These are phyloP conservation scores for Drosophila punjabiensis DNA, from an alignment of 1,140 invertebrate species.

Conservation along the genomic window DNA sequence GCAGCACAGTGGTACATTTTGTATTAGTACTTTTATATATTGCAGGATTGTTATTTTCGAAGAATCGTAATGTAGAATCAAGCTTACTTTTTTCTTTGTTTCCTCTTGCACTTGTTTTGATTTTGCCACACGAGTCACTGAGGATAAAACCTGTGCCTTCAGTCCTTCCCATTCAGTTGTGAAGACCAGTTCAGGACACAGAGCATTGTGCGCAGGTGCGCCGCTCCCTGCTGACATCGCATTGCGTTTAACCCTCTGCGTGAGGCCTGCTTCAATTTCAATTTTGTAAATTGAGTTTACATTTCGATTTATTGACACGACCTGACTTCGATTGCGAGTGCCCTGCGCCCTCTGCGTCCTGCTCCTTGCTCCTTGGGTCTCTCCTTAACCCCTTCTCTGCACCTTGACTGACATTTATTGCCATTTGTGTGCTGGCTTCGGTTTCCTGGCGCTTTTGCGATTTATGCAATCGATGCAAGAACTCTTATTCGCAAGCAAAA, in stretches of 20 bases:
- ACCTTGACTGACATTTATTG: slow-evolving; percentile 76
- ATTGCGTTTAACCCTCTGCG: slow-evolving; percentile 65
- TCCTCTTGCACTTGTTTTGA: slow-evolving; percentile 22
- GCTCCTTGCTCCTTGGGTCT: slow-evolving; percentile 9
- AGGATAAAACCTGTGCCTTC: slow-evolving; percentile 24
- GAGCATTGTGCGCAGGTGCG: slow-evolving; percentile 62
- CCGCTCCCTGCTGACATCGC: slow-evolving; percentile 42
- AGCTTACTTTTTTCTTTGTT: slow-evolving; percentile 34
- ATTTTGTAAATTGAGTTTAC: slow-evolving; percentile 82
- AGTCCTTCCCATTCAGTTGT: slow-evolving; percentile 3
- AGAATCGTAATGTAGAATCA: not conserved
- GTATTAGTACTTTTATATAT: not conserved
- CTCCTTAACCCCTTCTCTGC: slow-evolving; percentile 26
- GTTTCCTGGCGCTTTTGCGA: slow-evolving; percentile 72
- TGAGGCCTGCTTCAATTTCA: slow-evolving; percentile 68
- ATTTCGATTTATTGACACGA: slow-evolving; percentile 81
- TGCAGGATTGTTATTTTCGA: not conserved
- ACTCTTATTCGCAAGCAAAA: slow-evolving; percentile 29
- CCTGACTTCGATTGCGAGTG: slow-evolving; percentile 54
- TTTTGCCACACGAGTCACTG: slow-evolving; percentile 2
- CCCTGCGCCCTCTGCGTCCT: slow-evolving; percentile 12
- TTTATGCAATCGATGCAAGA: slow-evolving; percentile 55
- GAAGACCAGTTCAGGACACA: slow-evolving; percentile 43
- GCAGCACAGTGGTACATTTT: slow-evolving; percentile 1
- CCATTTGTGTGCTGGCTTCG: slow-evolving; percentile 62